phyloP scores from a whole-genome alignment of 2,113 vertebrate species.

The Erpornis zantholeuca region DNA sequence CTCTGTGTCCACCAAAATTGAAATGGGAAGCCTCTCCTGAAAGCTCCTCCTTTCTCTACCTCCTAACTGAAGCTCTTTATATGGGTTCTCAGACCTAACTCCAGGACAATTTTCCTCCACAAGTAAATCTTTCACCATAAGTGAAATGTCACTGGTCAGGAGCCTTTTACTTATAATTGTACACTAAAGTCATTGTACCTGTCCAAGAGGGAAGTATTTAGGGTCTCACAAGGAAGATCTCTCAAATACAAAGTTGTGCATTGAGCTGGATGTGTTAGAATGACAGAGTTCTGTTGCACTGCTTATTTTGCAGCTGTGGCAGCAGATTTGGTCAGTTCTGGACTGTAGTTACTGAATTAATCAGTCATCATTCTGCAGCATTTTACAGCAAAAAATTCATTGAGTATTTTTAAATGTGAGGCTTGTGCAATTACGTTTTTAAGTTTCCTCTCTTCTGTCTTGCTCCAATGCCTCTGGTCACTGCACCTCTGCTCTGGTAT shows the following conservation, averaged over 20 bases:
- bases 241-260: neutral
- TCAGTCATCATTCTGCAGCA: neutral
- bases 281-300: neutral
- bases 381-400: neutral
- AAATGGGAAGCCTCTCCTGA: neutral
- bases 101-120: neutral
- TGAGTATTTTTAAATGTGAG: neutral
- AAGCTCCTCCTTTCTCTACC: neutral
- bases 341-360: neutral
- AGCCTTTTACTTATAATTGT: neutral
- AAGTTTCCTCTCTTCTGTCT: neutral
- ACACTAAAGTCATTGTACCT: neutral
- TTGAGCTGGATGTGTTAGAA: neutral
- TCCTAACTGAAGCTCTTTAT: neutral
- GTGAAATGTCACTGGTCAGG: neutral
- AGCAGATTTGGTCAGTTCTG: neutral
- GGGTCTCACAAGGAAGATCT: neutral
- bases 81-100: neutral
- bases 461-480: neutral
- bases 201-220: neutral
- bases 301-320: neutral
- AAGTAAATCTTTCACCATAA: neutral
- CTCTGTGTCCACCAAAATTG: neutral
- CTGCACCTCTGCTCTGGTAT: neutral
- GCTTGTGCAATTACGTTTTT: neutral